Base-by-base conservation (phyloP, 1,140 invertebrate genomes). In the Brachionus koreanus region DNA sequence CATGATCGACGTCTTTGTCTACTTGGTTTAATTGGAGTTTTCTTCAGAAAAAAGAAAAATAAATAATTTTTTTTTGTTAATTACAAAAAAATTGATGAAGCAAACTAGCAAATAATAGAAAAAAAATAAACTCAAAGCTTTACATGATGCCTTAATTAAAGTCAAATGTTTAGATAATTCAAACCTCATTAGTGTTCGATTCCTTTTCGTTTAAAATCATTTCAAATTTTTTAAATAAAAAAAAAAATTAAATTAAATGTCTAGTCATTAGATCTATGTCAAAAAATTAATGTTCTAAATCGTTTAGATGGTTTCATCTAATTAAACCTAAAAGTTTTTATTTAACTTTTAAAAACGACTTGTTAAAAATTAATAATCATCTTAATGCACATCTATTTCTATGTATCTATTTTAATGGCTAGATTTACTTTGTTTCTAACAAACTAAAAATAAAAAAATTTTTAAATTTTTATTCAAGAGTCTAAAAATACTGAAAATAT, bases 51-150 rank as follows among this genome's bases (percentile, higher is more conserved):
- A 67, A 76, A n/a, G n/a, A 85, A 79, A 83, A 84, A 77, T 61
- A 83, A 33, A 83, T 33, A 75, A 83, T 85, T 85, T 82, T 85
- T 83, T 83, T 85, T 52, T 83, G 43, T 65, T 83, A 85, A 84
- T 83, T 84, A 84, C 83, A 83, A 84, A 63, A 49, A 25, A 81
- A 35, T 82, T 76, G 63, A 84, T 86, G 84, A 69, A 57, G 82
- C 82, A 69, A 69, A 69, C 65, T 65, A 13, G 49, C 49, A 57
- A 57, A 57, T 57, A 19, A 57, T 23, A 52, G 16, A 23, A 57
- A 57, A 23, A 57, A 3, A 57, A 57, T 57, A 25, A 57, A 57
- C 49, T 57, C 7, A 57, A 57, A 57, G 49, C 49, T 57, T 57
- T 57, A 57, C 49, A 57, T 57, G 49, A 57, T 7, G 49, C 49